Percentiles rank a stretch among this genome's conserved stretches.
Conservation (phyloP, 2,113 vertebrate species). For the Spermophilus dauricus region DNA sequence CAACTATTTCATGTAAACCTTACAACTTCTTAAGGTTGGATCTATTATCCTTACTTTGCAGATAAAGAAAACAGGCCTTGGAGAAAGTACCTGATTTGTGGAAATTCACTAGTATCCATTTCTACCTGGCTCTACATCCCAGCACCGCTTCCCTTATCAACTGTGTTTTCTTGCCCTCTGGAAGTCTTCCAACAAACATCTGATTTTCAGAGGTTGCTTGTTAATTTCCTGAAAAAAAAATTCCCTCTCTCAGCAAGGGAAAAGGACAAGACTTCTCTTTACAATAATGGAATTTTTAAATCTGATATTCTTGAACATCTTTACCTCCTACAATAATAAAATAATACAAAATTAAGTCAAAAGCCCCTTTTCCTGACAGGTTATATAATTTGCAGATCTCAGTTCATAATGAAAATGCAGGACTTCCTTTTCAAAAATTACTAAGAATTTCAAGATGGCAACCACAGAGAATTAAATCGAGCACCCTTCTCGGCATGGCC, state of each 20-base stretch:
- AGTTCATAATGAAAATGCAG: not conserved
- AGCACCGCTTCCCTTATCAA: not conserved
- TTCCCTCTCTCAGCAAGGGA: not conserved
- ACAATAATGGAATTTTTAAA: conserved; percentile 39
- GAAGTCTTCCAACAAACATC: not conserved
- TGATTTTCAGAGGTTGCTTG: not conserved
- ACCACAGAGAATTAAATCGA: not conserved
- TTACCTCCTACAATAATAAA: conserved; percentile 27
- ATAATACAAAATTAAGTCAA: not conserved
- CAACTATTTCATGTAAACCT: conserved; percentile 27
- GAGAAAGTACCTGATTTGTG: not conserved
- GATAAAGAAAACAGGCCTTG: conserved; percentile 10
- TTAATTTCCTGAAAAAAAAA: conserved; percentile 24
- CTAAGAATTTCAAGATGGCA: conserved; percentile 26
- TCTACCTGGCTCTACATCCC: not conserved
- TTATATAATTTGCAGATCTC: not conserved
- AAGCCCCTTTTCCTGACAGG: not conserved
- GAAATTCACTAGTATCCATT: not conserved
- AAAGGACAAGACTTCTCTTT: conserved; percentile 9
- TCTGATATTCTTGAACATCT: conserved; percentile 23
- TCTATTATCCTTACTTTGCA: not conserved
- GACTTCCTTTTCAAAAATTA: not conserved
- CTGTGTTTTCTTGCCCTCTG: not conserved
- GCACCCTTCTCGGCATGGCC: not conserved
- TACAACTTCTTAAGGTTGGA: conserved; percentile 5